Percentiles rank a stretch among this genome's conserved stretches.
Conservation (phyloP, 2,797 vertebrate species). For the Luscinia luscinia region DNA sequence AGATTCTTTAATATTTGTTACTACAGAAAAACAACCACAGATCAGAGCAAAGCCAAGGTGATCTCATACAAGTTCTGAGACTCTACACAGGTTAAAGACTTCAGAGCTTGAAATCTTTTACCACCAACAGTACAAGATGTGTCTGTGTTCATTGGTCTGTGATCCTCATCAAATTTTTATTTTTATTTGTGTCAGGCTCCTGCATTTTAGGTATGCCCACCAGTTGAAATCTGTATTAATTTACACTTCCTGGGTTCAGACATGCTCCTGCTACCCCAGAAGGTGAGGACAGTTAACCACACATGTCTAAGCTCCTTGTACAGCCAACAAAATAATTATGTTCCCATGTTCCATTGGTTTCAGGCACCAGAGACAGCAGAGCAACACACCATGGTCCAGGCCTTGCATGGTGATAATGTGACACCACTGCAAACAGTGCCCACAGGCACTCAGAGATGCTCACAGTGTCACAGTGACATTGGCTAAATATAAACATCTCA, state of each 20-base stretch:
- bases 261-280: neutral
- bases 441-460: neutral
- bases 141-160: neutral
- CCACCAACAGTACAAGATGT: neutral
- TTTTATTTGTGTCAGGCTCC: neutral
- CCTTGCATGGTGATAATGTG: neutral
- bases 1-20: neutral
- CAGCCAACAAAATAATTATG: neutral
- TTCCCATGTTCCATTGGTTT: neutral
- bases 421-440: neutral
- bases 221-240: neutral
- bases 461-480: neutral
- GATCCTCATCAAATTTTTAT: neutral
- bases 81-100: neutral
- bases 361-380: neutral
- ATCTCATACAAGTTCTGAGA: neutral
- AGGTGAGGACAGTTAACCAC: neutral
- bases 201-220: neutral
- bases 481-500: neutral
- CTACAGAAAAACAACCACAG: neutral
- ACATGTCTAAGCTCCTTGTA: neutral
- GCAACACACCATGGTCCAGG: neutral
- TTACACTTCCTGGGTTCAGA: neutral
- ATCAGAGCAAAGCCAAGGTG: neutral
- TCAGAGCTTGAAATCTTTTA: neutral